phyloP scores from a whole-genome alignment of 1,140 invertebrate species.

The Cydia splendana region DNA sequence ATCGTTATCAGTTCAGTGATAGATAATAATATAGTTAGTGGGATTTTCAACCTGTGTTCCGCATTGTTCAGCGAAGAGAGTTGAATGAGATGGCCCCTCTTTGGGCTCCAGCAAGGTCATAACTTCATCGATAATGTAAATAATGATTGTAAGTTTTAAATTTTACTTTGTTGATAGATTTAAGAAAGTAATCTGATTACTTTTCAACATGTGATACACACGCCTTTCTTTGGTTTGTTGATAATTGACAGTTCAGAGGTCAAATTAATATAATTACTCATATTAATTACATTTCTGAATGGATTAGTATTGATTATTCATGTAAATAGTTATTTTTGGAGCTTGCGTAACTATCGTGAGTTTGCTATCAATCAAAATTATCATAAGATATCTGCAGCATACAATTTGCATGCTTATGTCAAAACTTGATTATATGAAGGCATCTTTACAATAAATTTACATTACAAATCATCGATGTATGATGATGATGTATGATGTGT shows the following conservation, averaged over 20 bases:
- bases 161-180: not conserved
- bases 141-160: constrained; percentile 57
- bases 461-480: too few relatives aligned
- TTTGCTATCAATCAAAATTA: not conserved
- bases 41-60: constrained; percentile 6
- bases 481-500: too few relatives aligned
- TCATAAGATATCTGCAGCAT: not conserved
- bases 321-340: not conserved
- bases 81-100: constrained; percentile 39
- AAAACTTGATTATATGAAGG: not conserved
- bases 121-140: constrained; percentile 62
- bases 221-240: constrained; percentile 11
- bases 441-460: too few relatives aligned
- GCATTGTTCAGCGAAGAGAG: constrained; percentile 17
- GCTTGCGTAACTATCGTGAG: not conserved
- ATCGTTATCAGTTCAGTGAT: constrained; percentile 5
- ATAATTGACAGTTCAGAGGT: constrained; percentile 22
- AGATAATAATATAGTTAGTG: not conserved
- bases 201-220: not conserved
- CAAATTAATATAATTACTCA: not conserved
- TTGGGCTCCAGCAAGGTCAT: constrained; percentile 52
- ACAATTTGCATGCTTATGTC: not conserved
- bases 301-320: not conserved
- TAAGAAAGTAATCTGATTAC: not conserved
- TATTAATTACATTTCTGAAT: constrained; percentile 16